Evolutionary conservation across 2,888 invertebrate genomes (phyloP), one percentile per base, ranked within the genome.

Genomic region (Mechanitis mazaeus): DNA sequence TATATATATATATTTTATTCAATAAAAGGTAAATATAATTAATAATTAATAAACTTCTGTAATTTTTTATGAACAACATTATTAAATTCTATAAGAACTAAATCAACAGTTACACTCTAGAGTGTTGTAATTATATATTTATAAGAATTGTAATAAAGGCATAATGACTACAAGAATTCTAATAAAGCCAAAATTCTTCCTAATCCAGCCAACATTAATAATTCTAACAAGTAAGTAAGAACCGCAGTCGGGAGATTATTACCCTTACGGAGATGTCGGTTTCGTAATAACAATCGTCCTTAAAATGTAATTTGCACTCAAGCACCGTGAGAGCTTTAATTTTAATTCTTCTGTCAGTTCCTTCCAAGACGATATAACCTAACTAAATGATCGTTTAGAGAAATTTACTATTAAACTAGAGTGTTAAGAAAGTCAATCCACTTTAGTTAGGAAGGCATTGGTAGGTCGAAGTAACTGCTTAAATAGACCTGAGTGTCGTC

Each of bases 371-470:
- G 20, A 20, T 42, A 45, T 50, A n/a, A 33, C 55, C 20, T 57
- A 60, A 58, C 63, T 45, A 12, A 47, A 56, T 57, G 60, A 55
- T 60, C 63, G 56, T 60, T 60, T 57, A 45, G 55, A 60, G 50
- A 55, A 54, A 56, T 54, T 53, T 56, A 54, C 56, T 59, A 58
- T 55, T 55, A 64, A 58, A 59, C 55, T 46, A 35, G 53, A 71
- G 70, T 38, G 42, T 63, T 46, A 56, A 56, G 58, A 45, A 75
- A 72, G 67, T 72, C 68, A 73, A 76, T 77, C 77, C 76, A 76
- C 81, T 83, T 79, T 76, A 67, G 72, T 72, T 78, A 81, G 56
- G 55, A 47, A 42, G 50, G 67, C 67, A 62, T 63, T 70, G 75
- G 72, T 42, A 42, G 73, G 73, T 72, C 75, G 72, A 67, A 55